These are phyloP conservation scores for Saturnia japonica DNA, from an alignment of 2,888 invertebrate genomes.

Conservation along the genomic window DNA sequence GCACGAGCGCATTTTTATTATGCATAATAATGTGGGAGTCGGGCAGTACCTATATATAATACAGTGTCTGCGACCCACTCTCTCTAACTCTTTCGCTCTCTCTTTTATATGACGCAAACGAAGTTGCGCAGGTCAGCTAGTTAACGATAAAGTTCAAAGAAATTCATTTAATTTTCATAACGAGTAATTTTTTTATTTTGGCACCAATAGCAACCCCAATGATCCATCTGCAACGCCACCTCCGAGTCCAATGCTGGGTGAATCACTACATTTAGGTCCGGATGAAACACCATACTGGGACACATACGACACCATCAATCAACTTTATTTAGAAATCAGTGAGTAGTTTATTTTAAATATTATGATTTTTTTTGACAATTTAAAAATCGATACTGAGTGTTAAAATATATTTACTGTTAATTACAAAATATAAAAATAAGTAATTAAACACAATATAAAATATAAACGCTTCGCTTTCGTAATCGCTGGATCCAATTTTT, in stretches of 20 bases:
- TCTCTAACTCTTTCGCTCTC: no score
- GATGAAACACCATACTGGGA: slow-evolving; percentile 91
- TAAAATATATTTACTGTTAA: no score
- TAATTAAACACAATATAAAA: not conserved
- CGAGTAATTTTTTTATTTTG: not conserved
- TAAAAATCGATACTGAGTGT: no score
- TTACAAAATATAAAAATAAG: not conserved
- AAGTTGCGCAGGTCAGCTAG: no score
- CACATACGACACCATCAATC: slow-evolving; percentile 94
- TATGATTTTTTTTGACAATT: no score
- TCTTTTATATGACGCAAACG: no score
- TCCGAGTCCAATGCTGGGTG: slow-evolving; percentile 76
- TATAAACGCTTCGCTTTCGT: not conserved
- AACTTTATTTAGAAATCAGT: slow-evolving; percentile 92
- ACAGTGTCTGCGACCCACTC: no score
- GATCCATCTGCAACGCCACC: slow-evolving; percentile 79
- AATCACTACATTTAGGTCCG: slow-evolving; percentile 64
- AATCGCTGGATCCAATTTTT: not conserved
- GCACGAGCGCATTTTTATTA: no score
- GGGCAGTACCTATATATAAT: no score
- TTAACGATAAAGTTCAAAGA: not conserved
- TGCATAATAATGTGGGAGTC: no score
- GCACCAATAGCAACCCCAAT: slow-evolving; percentile 84
- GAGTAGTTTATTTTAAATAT: slow-evolving; percentile 44
- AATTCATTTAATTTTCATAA: not conserved